A percentile compares a stretch with the other conserved stretches of the same genome.
Evolutionary conservation across 1,140 invertebrate genomes (phyloP).

Genomic region (Pteromalus puparum): DNA sequence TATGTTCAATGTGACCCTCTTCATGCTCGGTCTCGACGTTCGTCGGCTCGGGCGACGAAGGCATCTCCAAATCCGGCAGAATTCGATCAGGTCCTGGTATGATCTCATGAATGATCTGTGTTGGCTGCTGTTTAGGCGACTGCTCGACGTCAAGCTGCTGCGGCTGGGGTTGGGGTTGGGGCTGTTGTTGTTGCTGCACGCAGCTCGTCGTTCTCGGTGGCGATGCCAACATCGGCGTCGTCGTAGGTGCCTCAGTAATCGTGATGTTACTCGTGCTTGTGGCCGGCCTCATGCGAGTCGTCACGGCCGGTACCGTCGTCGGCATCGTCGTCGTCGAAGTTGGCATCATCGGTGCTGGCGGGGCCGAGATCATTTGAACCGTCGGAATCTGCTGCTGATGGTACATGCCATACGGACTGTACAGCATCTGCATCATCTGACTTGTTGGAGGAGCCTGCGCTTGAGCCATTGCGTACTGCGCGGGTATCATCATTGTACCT

Average conservation of each 20-base stretch:
- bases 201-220: constrained; percentile 19
- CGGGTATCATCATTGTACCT: constrained; percentile 73
- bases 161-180: neutral
- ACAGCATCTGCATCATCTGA: constrained; percentile 77
- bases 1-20: constrained; percentile 53
- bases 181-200: constrained; percentile 13
- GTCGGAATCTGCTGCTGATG: constrained; percentile 76
- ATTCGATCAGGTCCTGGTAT: constrained; percentile 59
- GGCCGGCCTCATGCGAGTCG: constrained; percentile 62
- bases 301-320: constrained; percentile 56
- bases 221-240: constrained; percentile 25
- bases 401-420: constrained; percentile 75
- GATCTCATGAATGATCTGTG: neutral
- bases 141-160: constrained; percentile 10
- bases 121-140: neutral
- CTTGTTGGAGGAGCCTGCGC: constrained; percentile 70
- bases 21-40: constrained; percentile 50
- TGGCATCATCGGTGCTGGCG: constrained; percentile 67
- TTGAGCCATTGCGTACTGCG: constrained; percentile 74
- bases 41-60: constrained; percentile 50
- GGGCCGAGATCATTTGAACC: constrained; percentile 76
- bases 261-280: constrained; percentile 48
- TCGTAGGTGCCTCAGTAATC: constrained; percentile 57
- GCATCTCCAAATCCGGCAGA: constrained; percentile 63
- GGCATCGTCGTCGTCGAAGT: constrained; percentile 58